Conservation (phyloP, 1,140 invertebrate species). For the Theocolax elegans region DNA sequence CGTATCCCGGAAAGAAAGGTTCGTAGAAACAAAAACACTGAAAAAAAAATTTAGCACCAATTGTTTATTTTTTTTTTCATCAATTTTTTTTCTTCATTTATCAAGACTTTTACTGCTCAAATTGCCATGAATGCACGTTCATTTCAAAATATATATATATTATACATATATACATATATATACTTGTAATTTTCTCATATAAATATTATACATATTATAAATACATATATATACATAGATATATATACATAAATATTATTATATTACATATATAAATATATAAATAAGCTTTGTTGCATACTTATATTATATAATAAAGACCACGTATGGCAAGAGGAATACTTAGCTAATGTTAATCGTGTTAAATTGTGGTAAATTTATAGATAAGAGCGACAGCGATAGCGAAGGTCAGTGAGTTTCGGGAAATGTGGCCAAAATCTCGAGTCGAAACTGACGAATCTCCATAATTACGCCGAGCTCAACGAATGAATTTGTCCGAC, state of each 20-base stretch:
- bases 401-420: constrained; percentile 83
- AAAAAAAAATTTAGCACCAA: constrained; percentile 25
- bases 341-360: constrained; percentile 43
- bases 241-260: too few species aligned
- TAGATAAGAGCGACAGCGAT: constrained; percentile 92
- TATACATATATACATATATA: constrained; percentile 2
- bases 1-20: constrained; percentile 95
- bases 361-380: constrained; percentile 42
- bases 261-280: too few species aligned
- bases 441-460: constrained; percentile 44
- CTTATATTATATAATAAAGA: too few species aligned
- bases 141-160: too few species aligned
- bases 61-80: constrained; percentile 1
- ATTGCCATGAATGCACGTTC: constrained; percentile 27
- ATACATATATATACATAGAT: not conserved
- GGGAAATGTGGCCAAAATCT: constrained; percentile 39
- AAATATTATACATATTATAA: constrained; percentile 17
- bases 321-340: too few species aligned
- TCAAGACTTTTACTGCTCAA: too few species aligned
- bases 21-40: constrained; percentile 41
- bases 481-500: constrained; percentile 31
- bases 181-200: not conserved
- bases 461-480: constrained; percentile 37
- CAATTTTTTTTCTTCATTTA: constrained; percentile 10
- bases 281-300: too few species aligned